Base-by-base conservation (phyloP, 2,113 vertebrate species). In the Hystrix brachyura region DNA sequence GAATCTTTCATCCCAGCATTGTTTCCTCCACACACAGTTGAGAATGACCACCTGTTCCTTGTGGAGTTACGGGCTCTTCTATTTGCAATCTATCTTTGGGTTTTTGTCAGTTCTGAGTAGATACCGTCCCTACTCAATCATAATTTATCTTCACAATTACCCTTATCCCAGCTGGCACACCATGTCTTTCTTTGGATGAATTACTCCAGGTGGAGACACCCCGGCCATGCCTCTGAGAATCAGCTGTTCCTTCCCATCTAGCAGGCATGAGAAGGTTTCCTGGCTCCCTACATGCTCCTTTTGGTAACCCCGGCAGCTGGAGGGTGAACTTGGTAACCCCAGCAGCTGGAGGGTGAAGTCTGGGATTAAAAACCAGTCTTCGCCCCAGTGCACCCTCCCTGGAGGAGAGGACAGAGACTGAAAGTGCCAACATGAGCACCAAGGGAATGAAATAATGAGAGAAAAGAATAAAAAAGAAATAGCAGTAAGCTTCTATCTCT, bases 281-380 rank as follows among this genome's bases (percentile, higher is more conserved):
- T 12, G 55, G 55, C 10, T 57, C 55, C 69, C 48, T 32, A n/a
- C 18, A 79, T 91, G 48, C 60, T 87, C 32, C 53, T 6, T 65
- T 38, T 51, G 10, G 43, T 29, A 65, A 65, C 64, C 27, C 9
- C 93, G 17, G 55, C 55, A 57, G 55, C 55, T 95, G 92, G 62
- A 84, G 38, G 76, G 72, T 87, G 76, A 60, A 87, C 65, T 38
- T 51, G 10, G 43, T 29, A 65, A 65, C 64, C 27, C 9, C 93
- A 5, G 55, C 55, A 57, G 55, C 55, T 95, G 92, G 62, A 84
- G 38, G 76, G 72, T 87, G 76, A 60, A 87, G 55, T 95, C 62
- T 94, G 85, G 27, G 60, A 72, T 91, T 95, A 93, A 74, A 93
- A 90, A 83, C 38, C 71, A 79, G 48, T 74, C 64, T 85, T 89